These are phyloP conservation scores for Kryptopterus vitreolus DNA, from an alignment of 2,797 vertebrate species.

Conservation along the genomic window DNA sequence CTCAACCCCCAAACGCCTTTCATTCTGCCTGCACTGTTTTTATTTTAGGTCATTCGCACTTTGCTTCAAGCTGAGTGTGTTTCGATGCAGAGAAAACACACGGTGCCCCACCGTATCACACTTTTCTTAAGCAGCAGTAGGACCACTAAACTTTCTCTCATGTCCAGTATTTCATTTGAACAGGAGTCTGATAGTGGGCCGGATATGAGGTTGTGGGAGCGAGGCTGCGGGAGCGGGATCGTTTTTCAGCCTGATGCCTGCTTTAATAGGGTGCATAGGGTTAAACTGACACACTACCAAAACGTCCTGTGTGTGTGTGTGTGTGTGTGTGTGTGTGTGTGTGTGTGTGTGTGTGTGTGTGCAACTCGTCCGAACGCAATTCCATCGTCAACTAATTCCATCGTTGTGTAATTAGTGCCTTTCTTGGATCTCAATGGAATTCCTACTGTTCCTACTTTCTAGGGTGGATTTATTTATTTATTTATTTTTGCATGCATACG, in stretches of 20 bases:
- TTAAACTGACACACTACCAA: conserved; percentile 64
- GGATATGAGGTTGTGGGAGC: conserved; percentile 9
- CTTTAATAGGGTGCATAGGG: conserved; percentile 67
- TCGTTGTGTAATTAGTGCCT: no score
- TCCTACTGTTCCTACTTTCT: not conserved
- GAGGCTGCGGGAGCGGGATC: conserved; percentile 6
- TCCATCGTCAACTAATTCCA: no score
- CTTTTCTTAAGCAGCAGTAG: conserved; percentile 41
- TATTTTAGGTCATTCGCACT: conserved; percentile 63
- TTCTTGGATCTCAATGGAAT: conserved; percentile 2
- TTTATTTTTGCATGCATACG: no score
- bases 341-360: no score
- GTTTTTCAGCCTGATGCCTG: conserved; percentile 66
- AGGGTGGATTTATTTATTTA: no score
- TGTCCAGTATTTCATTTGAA: conserved; percentile 62
- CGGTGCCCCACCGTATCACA: conserved; percentile 45
- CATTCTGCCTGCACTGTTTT: conserved; percentile 53
- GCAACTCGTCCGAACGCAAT: no score
- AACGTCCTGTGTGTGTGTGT: conserved; percentile 68
- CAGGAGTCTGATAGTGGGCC: conserved; percentile 59
- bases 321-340: no score
- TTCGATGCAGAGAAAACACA: conserved; percentile 53
- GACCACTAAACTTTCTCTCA: conserved; percentile 62
- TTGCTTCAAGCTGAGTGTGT: conserved; percentile 67
- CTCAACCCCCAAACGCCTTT: conserved; percentile 20